These are phyloP conservation scores for Centropristis striata DNA, from an alignment of 2,113 vertebrate species.

Conservation along the genomic window DNA sequence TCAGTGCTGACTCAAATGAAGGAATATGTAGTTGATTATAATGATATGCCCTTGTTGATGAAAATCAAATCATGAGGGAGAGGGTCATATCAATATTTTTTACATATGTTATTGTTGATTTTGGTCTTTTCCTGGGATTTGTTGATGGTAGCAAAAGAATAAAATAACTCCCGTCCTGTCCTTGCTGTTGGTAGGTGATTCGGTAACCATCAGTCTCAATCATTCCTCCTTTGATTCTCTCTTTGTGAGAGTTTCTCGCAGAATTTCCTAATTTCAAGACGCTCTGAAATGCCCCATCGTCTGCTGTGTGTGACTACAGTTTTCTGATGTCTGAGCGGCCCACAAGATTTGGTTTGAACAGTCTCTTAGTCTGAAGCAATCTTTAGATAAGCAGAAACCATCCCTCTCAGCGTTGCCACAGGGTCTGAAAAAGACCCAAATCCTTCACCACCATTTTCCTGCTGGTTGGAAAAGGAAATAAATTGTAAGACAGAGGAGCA, in stretches of 20 bases:
- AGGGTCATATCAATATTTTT: neutral
- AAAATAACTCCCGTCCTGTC: neutral
- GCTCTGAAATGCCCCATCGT: neutral
- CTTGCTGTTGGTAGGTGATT: neutral
- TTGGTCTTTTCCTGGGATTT: neutral
- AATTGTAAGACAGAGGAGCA: neutral
- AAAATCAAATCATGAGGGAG: neutral
- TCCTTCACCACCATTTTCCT: neutral
- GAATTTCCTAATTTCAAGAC: neutral
- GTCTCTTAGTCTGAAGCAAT: neutral
- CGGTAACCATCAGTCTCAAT: neutral
- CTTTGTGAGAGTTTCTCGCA: neutral
- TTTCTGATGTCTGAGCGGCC: neutral
- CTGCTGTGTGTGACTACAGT: neutral
- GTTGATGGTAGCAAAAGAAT: neutral
- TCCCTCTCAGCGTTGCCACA: neutral
- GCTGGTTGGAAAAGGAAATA: constrained; percentile 16
- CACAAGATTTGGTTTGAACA: neutral
- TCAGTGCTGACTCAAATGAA: neutral
- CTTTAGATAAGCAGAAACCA: neutral
- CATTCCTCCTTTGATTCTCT: neutral
- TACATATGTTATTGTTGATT: neutral
- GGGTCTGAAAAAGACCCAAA: neutral
- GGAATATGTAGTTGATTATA: neutral
- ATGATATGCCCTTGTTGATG: neutral